Evolutionary conservation across 1,140 invertebrate genomes (phyloP).

Genomic region (Ganaspis sp.): DNA sequence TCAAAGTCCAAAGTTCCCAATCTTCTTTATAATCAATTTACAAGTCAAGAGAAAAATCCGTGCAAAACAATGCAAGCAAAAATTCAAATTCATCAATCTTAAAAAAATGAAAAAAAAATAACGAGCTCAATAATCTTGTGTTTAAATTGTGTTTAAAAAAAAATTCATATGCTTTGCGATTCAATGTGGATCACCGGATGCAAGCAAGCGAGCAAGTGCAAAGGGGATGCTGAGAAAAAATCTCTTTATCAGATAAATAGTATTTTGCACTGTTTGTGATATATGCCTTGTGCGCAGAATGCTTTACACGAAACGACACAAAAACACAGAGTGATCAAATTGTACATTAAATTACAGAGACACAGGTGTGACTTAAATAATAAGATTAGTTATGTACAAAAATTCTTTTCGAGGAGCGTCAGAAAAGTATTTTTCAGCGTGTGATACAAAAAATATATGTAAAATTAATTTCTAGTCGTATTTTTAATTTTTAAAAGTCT

Average conservation of each 20-base stretch:
- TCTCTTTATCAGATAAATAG: conserved; percentile 37
- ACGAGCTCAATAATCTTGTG: neutral
- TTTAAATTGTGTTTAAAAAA: neutral
- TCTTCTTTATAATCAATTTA: neutral
- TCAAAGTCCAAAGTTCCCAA: neutral
- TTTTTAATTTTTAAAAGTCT: no score
- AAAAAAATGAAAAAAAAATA: neutral
- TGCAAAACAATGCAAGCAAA: conserved; percentile 60
- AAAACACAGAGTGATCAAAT: conserved; percentile 34
- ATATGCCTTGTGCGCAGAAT: conserved; percentile 50
- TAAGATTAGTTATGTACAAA: conserved; percentile 52
- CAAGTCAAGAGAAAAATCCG: conserved; percentile 42
- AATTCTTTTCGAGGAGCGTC: neutral
- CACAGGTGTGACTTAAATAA: conserved; percentile 43
- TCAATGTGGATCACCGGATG: conserved; percentile 36
- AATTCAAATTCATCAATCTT: neutral
- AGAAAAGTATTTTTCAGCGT: neutral
- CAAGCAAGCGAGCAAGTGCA: conserved; percentile 52
- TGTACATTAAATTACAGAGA: conserved; percentile 50
- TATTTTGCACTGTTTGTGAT: conserved; percentile 38
- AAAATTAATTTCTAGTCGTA: neutral
- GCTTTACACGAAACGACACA: conserved; percentile 46
- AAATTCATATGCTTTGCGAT: neutral
- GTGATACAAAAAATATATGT: neutral
- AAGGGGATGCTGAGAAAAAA: conserved; percentile 42